Evolutionary conservation across 2,797 vertebrate species (phyloP).

Genomic region (Poecilia picta): DNA sequence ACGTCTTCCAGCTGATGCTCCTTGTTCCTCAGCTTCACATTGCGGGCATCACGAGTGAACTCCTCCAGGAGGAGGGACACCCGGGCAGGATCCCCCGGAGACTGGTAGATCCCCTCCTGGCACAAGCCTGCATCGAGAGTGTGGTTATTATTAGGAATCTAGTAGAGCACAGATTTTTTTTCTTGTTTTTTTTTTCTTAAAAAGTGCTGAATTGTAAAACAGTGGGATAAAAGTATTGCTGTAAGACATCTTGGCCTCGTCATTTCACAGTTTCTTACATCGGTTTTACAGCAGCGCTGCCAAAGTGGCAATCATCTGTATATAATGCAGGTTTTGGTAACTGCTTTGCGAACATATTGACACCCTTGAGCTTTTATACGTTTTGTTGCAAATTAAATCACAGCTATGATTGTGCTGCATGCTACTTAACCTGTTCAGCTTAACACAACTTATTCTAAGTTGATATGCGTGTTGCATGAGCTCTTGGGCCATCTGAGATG

Average conservation of each 20-base stretch:
- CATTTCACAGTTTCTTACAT: constrained; percentile 27
- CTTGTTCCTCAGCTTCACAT: constrained; percentile 89
- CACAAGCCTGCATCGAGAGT: constrained; percentile 84
- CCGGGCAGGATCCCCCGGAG: constrained; percentile 80
- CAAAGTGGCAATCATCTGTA: background rate
- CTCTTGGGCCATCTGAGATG: too few species aligned
- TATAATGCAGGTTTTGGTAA: background rate
- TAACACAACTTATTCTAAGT: too few species aligned
- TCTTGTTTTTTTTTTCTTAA: background rate
- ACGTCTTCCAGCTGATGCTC: constrained; percentile 92
- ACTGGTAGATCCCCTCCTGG: constrained; percentile 89
- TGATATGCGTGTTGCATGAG: too few species aligned
- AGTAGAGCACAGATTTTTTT: background rate
- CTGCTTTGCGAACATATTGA: background rate
- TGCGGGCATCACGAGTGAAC: constrained; percentile 91
- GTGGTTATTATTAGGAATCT: background rate
- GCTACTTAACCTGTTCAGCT: too few species aligned
- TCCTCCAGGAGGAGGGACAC: constrained; percentile 85
- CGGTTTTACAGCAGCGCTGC: constrained; percentile 17
- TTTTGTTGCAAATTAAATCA: background rate
- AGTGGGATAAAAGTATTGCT: constrained; percentile 28
- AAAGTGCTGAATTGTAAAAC: background rate
- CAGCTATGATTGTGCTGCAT: too few species aligned
- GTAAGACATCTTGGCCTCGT: constrained; percentile 39
- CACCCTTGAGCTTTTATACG: background rate